Percentiles rank a stretch among this genome's conserved stretches.
phyloP scores from a whole-genome alignment of 1,140 invertebrate genomes.

The Sitobion miscanthi region DNA sequence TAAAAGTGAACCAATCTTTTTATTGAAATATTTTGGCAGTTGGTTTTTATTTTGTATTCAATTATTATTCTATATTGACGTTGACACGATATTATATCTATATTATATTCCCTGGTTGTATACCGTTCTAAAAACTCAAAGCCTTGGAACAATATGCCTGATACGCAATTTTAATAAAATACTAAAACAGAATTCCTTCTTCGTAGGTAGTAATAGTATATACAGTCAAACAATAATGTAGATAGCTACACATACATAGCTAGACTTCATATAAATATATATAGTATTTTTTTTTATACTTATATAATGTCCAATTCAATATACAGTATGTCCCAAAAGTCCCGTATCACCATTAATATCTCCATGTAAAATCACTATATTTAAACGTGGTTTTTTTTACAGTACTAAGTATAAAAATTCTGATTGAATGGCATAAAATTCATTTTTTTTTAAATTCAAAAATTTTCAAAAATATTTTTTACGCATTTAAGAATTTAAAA shows the following conservation, averaged over 20 bases:
- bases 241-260: background rate
- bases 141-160: background rate
- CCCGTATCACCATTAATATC: too few species aligned
- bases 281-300: background rate
- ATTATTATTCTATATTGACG: constrained; percentile 7
- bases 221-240: background rate
- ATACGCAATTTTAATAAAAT: background rate
- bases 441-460: too few species aligned
- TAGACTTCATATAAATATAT: background rate
- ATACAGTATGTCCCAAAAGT: too few species aligned
- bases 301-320: background rate
- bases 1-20: background rate
- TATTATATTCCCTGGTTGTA: background rate
- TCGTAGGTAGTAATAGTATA: background rate
- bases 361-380: too few species aligned
- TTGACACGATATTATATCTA: background rate
- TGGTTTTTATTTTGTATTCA: background rate
- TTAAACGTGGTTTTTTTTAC: too few species aligned
- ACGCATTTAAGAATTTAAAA: too few species aligned
- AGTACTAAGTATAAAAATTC: too few species aligned
- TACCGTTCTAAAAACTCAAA: background rate
- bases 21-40: constrained; percentile 35
- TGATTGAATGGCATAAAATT: too few species aligned
- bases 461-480: too few species aligned
- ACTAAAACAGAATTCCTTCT: background rate